phyloP scores from a whole-genome alignment of 1,140 invertebrate genomes.

The Hylaeus anthracinus region DNA sequence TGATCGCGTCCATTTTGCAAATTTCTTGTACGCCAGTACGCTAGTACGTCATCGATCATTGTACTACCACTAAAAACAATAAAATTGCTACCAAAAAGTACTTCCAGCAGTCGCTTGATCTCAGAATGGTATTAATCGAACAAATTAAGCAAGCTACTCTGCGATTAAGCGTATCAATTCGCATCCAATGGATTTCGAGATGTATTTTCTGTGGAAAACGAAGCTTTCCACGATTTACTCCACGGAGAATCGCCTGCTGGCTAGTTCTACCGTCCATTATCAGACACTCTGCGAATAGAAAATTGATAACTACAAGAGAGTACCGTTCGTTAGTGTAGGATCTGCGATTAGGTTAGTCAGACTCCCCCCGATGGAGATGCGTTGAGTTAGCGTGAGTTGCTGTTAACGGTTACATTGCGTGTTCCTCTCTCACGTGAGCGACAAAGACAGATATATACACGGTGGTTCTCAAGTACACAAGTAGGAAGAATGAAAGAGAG shows the following conservation, averaged over 20 bases:
- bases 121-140: too few species aligned
- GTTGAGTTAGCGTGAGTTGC: slow-evolving; percentile 40
- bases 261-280: background rate
- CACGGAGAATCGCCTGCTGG: background rate
- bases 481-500: slow-evolving; percentile 16
- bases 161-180: too few species aligned
- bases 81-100: too few species aligned
- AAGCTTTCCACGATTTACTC: background rate
- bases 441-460: slow-evolving; percentile 25
- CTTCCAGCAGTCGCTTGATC: too few species aligned
- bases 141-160: too few species aligned
- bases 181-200: too few species aligned
- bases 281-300: background rate
- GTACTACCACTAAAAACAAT: too few species aligned
- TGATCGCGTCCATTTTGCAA: too few species aligned
- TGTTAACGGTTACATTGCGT: slow-evolving; percentile 48
- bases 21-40: too few species aligned
- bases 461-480: slow-evolving; percentile 5
- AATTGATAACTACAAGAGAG: slow-evolving; percentile 52
- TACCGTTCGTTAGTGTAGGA: slow-evolving; percentile 62
- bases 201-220: background rate
- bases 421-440: slow-evolving; percentile 24
- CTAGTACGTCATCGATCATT: too few species aligned
- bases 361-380: slow-evolving; percentile 19
- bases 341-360: slow-evolving; percentile 62